Evolutionary conservation across 1,140 invertebrate genomes (phyloP), one percentile per base, ranked within the genome.

Genomic region (Littorina saxatilis): DNA sequence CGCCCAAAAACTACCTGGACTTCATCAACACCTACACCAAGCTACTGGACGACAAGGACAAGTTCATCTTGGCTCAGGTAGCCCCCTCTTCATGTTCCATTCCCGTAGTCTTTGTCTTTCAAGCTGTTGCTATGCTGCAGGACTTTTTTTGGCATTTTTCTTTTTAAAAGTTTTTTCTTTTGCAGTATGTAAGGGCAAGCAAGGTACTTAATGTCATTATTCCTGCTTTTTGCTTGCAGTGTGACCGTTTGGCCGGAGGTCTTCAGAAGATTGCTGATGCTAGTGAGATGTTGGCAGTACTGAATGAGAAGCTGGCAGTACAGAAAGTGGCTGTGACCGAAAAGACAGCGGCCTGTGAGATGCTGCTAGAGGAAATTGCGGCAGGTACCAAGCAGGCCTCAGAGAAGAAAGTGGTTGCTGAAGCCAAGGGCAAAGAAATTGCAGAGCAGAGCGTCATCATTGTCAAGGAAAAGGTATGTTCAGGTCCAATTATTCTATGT

Each of bases 1-100:
- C 97, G 4, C 97, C 97, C 1, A 97, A 97, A 85, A 97, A 98
- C 88, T 98, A 96, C 89, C 92, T 98, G 82, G 96, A 98, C 91
- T 97, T 95, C 83, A 95, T 98, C 55, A 95, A 95, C 72, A 95
- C 94, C 0, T 98, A 97, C 88, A 87, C 97, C 0, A 94, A 94
- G 82, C 91, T 98, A 7, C 89, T 98, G 2, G 94, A 96, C 73
- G 95, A 95, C 85, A 95, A 95, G 86, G 94, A 95, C 87, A 92
- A 94, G 37, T 95, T 93, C 85, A 96, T 95, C 85, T 92, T 94
- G 15, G 92, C 93, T 7, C 95, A 95, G 93, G 94, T 95, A 86
- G 86, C 83, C 27, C 23, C 20, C 20, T 58, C 20, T 1, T 58
- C 27, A 17, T 63, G 7, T 63, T 63, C 35, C 23, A 32, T 63